Evolutionary conservation across 2,888 invertebrate species (phyloP).

Genomic region (Acleris emargana): DNA sequence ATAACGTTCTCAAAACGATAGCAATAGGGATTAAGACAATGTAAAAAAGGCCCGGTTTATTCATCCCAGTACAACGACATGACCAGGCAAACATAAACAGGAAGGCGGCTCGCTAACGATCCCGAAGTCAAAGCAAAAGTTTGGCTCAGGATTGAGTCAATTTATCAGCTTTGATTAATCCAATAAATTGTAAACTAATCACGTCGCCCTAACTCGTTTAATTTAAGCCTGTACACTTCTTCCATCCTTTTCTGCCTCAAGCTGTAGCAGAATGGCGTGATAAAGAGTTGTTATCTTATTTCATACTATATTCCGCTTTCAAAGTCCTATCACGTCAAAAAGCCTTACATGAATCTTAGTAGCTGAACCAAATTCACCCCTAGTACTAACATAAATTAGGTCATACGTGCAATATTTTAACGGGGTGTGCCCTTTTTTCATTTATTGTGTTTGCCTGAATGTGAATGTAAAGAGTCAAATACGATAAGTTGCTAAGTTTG

Average conservation of each 20-base stretch:
- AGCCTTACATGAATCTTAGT: no score
- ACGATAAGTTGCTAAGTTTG: conserved; percentile 8
- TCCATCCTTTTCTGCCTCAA: background rate
- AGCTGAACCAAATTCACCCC: no score
- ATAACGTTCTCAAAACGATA: no score
- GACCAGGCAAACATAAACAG: conserved; percentile 12
- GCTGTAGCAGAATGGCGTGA: background rate
- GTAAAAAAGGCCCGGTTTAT: no score
- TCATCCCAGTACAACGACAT: background rate
- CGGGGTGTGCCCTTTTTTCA: background rate
- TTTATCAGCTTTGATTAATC: conserved; percentile 30
- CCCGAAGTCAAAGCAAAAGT: conserved; percentile 25
- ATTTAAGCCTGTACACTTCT: conserved; percentile 5
- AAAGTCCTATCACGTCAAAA: no score
- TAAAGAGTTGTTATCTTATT: background rate
- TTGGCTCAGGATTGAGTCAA: conserved; percentile 17
- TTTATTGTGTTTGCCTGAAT: background rate
- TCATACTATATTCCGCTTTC: background rate
- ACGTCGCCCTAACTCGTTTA: conserved; percentile 27
- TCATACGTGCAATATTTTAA: background rate
- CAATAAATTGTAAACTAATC: conserved; percentile 36
- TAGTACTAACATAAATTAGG: no score
- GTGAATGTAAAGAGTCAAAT: background rate
- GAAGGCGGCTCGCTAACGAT: conserved; percentile 1
- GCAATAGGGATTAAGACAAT: no score